Conservation (phyloP, 2,888 invertebrate species). For the Tetragonula carbonaria region DNA sequence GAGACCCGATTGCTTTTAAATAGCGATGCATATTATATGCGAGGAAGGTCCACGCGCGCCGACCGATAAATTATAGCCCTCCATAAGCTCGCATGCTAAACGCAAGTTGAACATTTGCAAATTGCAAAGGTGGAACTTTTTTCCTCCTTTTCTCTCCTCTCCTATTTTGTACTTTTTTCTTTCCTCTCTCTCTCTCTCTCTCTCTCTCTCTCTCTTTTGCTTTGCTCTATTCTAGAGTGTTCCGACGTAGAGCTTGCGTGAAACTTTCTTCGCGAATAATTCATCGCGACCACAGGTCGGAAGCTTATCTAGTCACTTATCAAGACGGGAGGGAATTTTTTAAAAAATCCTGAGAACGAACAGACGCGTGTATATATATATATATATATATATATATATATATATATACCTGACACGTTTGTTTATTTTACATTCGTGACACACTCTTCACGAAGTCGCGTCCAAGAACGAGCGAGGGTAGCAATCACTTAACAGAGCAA, state of each 20-base stretch:
- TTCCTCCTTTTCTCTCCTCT: too few species aligned
- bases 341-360: neutral
- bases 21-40: conserved; percentile 49
- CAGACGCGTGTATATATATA: neutral
- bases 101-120: conserved; percentile 16
- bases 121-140: conserved; percentile 13
- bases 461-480: neutral
- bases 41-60: neutral
- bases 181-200: too few species aligned
- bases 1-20: conserved; percentile 56
- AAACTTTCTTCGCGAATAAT: conserved; percentile 28
- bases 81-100: conserved; percentile 19
- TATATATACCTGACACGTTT: neutral
- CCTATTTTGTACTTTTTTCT: neutral
- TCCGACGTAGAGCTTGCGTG: neutral
- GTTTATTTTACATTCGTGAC: conserved; percentile 4
- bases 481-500: neutral
- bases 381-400: too few species aligned
- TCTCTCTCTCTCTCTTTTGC: too few species aligned
- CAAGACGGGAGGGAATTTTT: neutral
- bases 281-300: neutral
- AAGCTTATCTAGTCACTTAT: neutral
- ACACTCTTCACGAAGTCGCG: too few species aligned
- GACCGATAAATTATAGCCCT: conserved; percentile 12
- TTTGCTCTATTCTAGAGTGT: neutral